Evolutionary conservation across 64 coral and sea anemone species (phyloP).

Genomic region (Acropora tenuis): DNA sequence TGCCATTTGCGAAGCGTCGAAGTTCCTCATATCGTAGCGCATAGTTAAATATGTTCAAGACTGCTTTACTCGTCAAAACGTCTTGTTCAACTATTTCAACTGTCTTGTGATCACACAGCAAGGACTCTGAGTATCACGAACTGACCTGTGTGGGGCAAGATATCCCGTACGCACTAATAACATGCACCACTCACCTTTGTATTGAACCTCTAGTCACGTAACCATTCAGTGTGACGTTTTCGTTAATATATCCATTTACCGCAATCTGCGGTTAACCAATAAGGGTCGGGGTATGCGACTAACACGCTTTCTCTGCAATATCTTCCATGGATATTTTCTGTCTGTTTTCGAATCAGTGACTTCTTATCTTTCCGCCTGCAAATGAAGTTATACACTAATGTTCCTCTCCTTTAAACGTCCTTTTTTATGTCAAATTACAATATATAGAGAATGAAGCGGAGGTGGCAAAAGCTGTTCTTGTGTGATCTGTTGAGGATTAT

Average conservation of each 20-base stretch:
- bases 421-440: too few species aligned
- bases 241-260: neutral
- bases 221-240: constrained; percentile 1
- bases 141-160: neutral
- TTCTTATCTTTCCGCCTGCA: neutral
- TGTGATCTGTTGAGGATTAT: neutral
- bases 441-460: neutral
- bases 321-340: neutral
- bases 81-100: neutral
- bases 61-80: neutral
- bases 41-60: neutral
- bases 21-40: constrained; percentile 19
- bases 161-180: neutral
- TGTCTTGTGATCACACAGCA: neutral
- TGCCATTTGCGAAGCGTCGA: neutral
- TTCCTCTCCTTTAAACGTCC: too few species aligned
- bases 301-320: neutral
- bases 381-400: neutral
- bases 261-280: constrained; percentile 28
- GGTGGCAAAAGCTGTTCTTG: neutral
- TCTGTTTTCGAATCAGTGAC: neutral
- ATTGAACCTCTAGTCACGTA: constrained; percentile 24
- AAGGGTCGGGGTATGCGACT: neutral
- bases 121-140: neutral
- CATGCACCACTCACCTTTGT: constrained; percentile 9